Evolutionary conservation across 1,140 invertebrate genomes (phyloP), one percentile per base, ranked within the genome.

Genomic region (Orussus abietinus): DNA sequence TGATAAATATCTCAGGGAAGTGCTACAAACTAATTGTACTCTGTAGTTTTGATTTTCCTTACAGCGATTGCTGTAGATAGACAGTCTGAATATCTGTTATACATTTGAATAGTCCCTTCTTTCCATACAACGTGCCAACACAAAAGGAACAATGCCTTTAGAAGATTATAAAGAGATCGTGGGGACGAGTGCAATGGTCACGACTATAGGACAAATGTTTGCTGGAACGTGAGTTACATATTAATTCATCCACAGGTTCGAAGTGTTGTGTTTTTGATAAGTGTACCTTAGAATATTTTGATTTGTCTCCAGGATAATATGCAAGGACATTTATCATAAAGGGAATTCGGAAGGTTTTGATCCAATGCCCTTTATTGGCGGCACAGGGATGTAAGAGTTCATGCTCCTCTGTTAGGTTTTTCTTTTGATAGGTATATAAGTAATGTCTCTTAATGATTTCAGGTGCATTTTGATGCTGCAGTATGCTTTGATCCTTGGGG

Each of bases 381-480:
- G 85, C 66, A 55, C 84, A 55, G 78, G 80, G 49, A 78, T 90
- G 86, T 88, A 66, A 81, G 83, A 81, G 42, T 20, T 10, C 12
- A 12, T 38, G 10, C 2, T 15, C 4, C 15, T 35, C 9, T 22
- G 34, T 35, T 38, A 31, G 28, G 15, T 26, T 48, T 12, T 31
- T 25, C 11, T 3, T 19, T 30, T 33, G 7, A 36, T 36, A 17
- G 36, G 29, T 33, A 44, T 22, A 18, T 35, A 33, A 26, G 22
- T 38, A 31, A 32, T 17, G 15, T 34, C 33, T 38, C 32, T 20
- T n/a, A 45, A 38, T 46, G 53, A 26, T 47, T 47, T 38, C 60
- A 89, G 86, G 68, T 77, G 78, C 21, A 60, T 83, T 31, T 67
- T 89, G 18, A 85, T 85, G 74, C 69, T 89, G 32, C 80, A 83